Base-by-base conservation (phyloP, 2,113 vertebrate genomes). In the Dinomys branickii region DNA sequence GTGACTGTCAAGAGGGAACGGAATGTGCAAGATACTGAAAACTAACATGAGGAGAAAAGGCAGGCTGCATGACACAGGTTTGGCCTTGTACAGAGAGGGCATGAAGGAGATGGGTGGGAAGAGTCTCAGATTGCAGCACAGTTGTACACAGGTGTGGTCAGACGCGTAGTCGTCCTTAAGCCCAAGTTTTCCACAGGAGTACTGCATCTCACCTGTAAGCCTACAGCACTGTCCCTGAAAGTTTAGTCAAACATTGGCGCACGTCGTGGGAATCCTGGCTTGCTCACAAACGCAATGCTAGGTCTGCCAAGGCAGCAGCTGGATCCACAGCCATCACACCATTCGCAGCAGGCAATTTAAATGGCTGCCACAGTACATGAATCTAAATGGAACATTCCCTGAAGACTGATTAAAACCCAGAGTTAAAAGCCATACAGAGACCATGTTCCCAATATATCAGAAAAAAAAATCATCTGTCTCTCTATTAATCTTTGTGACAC, bases 371-470 rank as follows among this genome's bases (percentile, higher is more conserved):
- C 35, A 47, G 80, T 63, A 44, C 16, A 67, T 69, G 71, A 80
- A 85, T 89, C 63, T 88, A 97, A 85, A 91, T 88, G 58, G 30
- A 91, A 91, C 59, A 24, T 88, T 61, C 30, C 95, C 50, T 85
- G 56, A 94, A 85, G 41, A 89, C 50, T 59, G 77, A 93, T 91
- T 85, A 28, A 88, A 90, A 80, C 44, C 19, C 20, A 65, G 22
- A 73, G 88, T 69, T 91, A 59, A 91, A 94, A 96, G 73, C 90
- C 19, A n/a, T 85, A 35, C 80, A 41, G 24, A 81, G 69, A 88
- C 3, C 24, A 56, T 35, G 30, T 85, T 93, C 41, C 65, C 22
- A 81, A 90, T 88, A 95, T 91, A 81, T 81, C 92, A 96, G 67
- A 56, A 88, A 84, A 81, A 65, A 71, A 67, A 50, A 88, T 88